These are phyloP conservation scores for Dendrolimus kikuchii DNA, from an alignment of 1,140 invertebrate species.

Conservation along the genomic window DNA sequence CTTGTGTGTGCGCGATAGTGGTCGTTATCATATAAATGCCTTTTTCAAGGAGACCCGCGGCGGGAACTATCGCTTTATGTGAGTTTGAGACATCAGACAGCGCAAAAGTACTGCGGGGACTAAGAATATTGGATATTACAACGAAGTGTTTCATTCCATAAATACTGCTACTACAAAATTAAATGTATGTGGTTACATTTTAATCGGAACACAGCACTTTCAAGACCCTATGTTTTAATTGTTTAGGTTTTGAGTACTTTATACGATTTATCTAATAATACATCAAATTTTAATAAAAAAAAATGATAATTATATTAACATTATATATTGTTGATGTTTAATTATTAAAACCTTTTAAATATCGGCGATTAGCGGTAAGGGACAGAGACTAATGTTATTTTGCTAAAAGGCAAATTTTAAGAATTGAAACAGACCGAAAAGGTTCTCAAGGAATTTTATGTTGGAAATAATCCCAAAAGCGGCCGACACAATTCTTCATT, in stretches of 20 bases:
- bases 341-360: too few relatives aligned
- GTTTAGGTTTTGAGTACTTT: too few relatives aligned
- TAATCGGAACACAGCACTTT: too few relatives aligned
- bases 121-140: background rate
- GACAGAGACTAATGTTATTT: slow-evolving; percentile 1
- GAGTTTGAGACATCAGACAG: slow-evolving; percentile 24
- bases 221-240: too few relatives aligned
- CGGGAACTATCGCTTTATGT: slow-evolving; percentile 24
- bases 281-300: too few relatives aligned
- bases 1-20: slow-evolving; percentile 11
- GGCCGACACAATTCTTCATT: slow-evolving; percentile 70
- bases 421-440: slow-evolving; percentile 66
- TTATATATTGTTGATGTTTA: too few relatives aligned
- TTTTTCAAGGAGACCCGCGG: slow-evolving; percentile 19
- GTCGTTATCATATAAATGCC: slow-evolving; percentile 20
- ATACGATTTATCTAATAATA: too few relatives aligned
- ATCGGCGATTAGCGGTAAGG: too few relatives aligned
- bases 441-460: slow-evolving; percentile 57
- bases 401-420: slow-evolving; percentile 37
- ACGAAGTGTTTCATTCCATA: too few relatives aligned
- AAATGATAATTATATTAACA: too few relatives aligned
- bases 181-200: too few relatives aligned
- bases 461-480: slow-evolving; percentile 67
- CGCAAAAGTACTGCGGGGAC: slow-evolving; percentile 24
- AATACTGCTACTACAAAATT: too few relatives aligned